phyloP scores from a whole-genome alignment of 1,140 invertebrate genomes.

The Aphelenchoides besseyi region DNA sequence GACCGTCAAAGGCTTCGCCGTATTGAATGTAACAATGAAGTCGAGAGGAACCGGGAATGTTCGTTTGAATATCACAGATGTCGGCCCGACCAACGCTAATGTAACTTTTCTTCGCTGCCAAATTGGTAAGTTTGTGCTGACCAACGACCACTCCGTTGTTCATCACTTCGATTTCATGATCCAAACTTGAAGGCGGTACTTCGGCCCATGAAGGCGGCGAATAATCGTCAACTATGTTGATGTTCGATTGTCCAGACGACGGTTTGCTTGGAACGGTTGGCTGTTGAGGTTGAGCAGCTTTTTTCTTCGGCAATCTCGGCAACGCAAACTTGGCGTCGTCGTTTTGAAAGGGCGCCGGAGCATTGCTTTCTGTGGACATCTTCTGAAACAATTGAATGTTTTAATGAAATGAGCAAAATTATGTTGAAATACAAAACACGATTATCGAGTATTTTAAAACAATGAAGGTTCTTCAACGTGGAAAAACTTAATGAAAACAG shows the following conservation, averaged over 20 bases:
- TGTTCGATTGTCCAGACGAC: background rate
- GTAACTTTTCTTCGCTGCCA: slow-evolving; percentile 18
- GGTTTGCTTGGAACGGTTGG: background rate
- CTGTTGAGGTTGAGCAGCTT: slow-evolving; percentile 2
- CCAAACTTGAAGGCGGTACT: background rate
- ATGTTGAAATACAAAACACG: background rate
- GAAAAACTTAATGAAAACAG: background rate
- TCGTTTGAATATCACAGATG: slow-evolving; percentile 12
- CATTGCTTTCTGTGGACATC: background rate
- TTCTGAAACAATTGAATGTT: background rate
- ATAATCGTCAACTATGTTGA: background rate
- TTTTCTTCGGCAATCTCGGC: slow-evolving; percentile 7
- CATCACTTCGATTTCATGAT: slow-evolving; percentile 12
- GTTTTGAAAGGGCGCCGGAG: background rate
- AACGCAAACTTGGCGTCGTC: background rate
- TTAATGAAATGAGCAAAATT: background rate
- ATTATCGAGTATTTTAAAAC: background rate
- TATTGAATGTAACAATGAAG: slow-evolving; percentile 18
- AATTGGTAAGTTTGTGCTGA: background rate
- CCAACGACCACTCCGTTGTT: slow-evolving; percentile 12
- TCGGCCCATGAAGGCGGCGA: slow-evolving; percentile 19
- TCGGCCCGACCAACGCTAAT: slow-evolving; percentile 9
- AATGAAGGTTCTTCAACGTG: background rate
- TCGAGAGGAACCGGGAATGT: slow-evolving; percentile 12
- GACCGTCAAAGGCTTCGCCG: slow-evolving; percentile 15